Conservation (phyloP, 1,140 invertebrate species). For the Drosophila mauritiana region DNA sequence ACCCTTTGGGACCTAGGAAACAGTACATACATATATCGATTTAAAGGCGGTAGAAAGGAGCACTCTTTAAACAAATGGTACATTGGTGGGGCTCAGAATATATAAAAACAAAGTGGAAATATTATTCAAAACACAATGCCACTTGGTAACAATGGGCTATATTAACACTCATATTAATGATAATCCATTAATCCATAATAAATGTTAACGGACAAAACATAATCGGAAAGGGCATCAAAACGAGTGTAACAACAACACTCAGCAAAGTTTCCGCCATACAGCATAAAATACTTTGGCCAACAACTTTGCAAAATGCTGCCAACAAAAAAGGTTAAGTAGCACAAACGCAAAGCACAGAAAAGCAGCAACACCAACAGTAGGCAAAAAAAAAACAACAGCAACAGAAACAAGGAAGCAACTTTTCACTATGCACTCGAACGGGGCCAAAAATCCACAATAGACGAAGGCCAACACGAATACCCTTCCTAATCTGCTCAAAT, state of each 20-base stretch:
- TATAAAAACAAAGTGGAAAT: no score
- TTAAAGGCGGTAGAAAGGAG: no score
- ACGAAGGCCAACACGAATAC: slow-evolving; percentile 18
- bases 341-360: slow-evolving; percentile 50
- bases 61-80: no score
- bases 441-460: slow-evolving; percentile 1
- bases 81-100: no score
- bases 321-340: slow-evolving; percentile 66
- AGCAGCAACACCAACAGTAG: slow-evolving; percentile 19
- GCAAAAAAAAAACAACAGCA: slow-evolving; percentile 8
- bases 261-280: slow-evolving; percentile 47
- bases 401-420: slow-evolving; percentile 34
- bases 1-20: not conserved
- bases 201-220: no score
- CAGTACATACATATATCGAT: no score
- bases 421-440: slow-evolving; percentile 23
- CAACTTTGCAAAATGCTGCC: slow-evolving; percentile 49
- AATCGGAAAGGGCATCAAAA: slow-evolving; percentile 2
- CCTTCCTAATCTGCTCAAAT: slow-evolving; percentile 19
- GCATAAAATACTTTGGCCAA: slow-evolving; percentile 64
- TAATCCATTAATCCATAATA: no score
- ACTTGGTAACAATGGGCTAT: no score
- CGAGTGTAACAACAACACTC: slow-evolving; percentile 16
- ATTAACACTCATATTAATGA: no score
- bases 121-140: no score